Percentiles rank a stretch among this genome's conserved stretches.
These are phyloP conservation scores for Pocillopora damicornis DNA, from an alignment of 64 coral and sea anemone species.

Conservation along the genomic window DNA sequence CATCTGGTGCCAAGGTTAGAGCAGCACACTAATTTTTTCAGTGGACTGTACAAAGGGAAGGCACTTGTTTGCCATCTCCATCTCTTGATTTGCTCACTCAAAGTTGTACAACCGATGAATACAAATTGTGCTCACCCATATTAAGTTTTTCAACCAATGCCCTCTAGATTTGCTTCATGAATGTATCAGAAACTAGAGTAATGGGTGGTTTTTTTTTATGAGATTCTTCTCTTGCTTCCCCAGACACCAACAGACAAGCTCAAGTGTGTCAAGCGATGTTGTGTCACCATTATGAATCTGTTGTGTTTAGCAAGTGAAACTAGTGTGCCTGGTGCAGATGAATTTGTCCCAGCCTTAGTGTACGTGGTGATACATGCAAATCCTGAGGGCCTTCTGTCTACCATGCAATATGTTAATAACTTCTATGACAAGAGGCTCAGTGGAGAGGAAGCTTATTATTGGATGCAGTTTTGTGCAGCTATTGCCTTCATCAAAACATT, in stretches of 20 bases:
- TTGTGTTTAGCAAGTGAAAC: slow-evolving; percentile 87
- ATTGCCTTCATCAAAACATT: slow-evolving; percentile 93
- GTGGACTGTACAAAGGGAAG: too few species aligned
- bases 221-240: not conserved
- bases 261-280: slow-evolving; percentile 95
- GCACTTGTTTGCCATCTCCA: too few species aligned
- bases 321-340: slow-evolving; percentile 85
- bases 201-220: not conserved
- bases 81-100: too few species aligned
- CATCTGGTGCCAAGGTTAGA: too few species aligned
- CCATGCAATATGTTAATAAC: slow-evolving; percentile 84
- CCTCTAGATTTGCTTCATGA: too few species aligned
- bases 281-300: slow-evolving; percentile 94
- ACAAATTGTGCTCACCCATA: too few species aligned
- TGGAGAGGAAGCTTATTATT: slow-evolving; percentile 90
- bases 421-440: slow-evolving; percentile 68
- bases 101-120: too few species aligned
- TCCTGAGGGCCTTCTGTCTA: slow-evolving; percentile 85
- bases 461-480: slow-evolving; percentile 99
- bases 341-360: slow-evolving; percentile 85
- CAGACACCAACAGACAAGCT: slow-evolving; percentile 98
- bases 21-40: too few species aligned
- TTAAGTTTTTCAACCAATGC: too few species aligned
- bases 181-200: not conserved
- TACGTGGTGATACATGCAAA: slow-evolving; percentile 91